Base-by-base conservation (phyloP, 2,888 invertebrate species). In the Drosophila paramelanica region DNA sequence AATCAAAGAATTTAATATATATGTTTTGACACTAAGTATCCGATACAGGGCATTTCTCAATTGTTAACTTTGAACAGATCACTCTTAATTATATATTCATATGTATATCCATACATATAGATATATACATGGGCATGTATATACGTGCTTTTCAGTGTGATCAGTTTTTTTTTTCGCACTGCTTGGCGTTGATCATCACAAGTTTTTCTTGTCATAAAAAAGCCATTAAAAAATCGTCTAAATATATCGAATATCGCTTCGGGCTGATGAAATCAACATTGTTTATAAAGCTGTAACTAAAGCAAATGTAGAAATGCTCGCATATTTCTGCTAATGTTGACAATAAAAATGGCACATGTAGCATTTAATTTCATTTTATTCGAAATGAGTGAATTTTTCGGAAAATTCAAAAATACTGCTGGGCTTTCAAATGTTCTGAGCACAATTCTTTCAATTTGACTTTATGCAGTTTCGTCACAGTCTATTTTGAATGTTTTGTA, bases 201-300 rank as follows among this genome's bases (percentile, higher is more conserved):
- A 10, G 31, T 45, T 50, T 46, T 67, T 46, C 46, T 14, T 39
- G 43, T 45, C 64, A 13, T 58, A 50, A 58, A 71, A 55, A 33
- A n/a, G 38, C 11, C 31, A 57, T 66, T 56, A 72, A 60, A 72
- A 49, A 49, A 49, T 66, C 49, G 67, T 61, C 46, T 25, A 39
- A 45, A 61, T 55, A 50, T n/a, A 27, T 14, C 42, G 5, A 3
- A 49, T 23, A 43, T 33, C 5, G 50, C 41, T 56, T 51, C 46
- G n/a, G 55, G 17, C n/a, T 20, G 67, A 73, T 73, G 68, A 77
- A 67, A 67, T 75, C 67, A 77, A 73, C 62, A 43, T 52, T 77
- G 42, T 56, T 62, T 77, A 56, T 66, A 8, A 46, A 77, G 51
- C 53, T 49, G 33, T 59, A 56, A 65, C 49, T 20, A 36, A 67